Evolutionary conservation across 2,113 vertebrate species (phyloP).

Genomic region (Lonchura striata): DNA sequence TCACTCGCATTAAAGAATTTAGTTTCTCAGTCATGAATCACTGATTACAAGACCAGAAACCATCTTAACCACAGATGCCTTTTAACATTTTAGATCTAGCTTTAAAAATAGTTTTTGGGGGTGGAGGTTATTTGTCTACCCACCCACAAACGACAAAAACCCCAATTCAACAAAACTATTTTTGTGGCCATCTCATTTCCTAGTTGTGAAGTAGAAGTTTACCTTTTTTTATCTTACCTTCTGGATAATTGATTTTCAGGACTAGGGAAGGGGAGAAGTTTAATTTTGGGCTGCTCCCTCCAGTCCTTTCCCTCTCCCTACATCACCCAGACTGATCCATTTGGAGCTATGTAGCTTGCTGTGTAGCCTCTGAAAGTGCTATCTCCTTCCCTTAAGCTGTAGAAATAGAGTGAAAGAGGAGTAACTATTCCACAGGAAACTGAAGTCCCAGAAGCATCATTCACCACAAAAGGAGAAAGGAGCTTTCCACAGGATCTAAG

Average conservation of each 20-base stretch:
- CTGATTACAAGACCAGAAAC: slow-evolving; percentile 11
- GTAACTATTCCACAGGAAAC: not conserved
- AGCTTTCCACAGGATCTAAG: not conserved
- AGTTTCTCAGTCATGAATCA: not conserved
- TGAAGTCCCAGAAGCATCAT: not conserved
- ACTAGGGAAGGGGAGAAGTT: not conserved
- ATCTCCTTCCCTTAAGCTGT: not conserved
- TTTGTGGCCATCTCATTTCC: not conserved
- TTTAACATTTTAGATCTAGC: not conserved
- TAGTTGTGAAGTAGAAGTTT: not conserved
- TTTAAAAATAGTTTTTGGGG: not conserved
- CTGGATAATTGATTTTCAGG: not conserved
- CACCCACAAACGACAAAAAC: not conserved
- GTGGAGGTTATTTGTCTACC: not conserved
- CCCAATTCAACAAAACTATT: not conserved
- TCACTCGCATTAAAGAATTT: not conserved
- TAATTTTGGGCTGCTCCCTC: not conserved
- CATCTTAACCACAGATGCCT: not conserved
- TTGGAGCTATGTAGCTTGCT: not conserved
- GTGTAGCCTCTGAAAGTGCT: not conserved
- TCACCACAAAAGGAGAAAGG: not conserved
- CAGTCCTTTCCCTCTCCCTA: not conserved
- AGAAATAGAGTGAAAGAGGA: not conserved
- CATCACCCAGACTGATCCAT: not conserved
- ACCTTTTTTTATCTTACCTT: not conserved